Conservation (phyloP, 2,113 vertebrate species). For the Bostrychus sinensis region DNA sequence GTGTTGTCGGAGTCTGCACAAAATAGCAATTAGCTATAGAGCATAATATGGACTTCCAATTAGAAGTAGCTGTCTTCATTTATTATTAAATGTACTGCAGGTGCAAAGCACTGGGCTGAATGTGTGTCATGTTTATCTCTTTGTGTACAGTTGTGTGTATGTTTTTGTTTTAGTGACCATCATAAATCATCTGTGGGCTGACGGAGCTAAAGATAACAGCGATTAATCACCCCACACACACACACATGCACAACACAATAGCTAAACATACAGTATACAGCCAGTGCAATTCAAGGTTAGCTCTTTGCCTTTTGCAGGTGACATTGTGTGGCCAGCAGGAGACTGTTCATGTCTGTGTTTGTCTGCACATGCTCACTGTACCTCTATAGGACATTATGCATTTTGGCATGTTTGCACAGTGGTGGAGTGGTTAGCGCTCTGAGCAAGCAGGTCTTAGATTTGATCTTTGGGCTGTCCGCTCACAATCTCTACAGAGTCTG, state of each 20-base stretch:
- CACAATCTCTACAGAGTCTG: too few relatives aligned
- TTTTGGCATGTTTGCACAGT: neutral
- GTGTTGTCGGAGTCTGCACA: neutral
- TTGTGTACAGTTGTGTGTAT: constrained; percentile 5
- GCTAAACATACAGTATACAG: constrained; percentile 12
- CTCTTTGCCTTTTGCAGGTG: constrained; percentile 26
- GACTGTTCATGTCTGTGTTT: neutral
- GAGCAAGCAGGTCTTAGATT: too few relatives aligned
- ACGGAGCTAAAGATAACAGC: constrained; percentile 36
- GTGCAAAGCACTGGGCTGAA: constrained; percentile 4
- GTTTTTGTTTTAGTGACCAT: constrained; percentile 13
- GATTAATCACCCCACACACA: constrained; percentile 41
- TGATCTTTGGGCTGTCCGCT: too few relatives aligned
- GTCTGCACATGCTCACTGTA: constrained; percentile 1
- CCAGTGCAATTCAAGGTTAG: constrained; percentile 32
- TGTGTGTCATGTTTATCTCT: neutral
- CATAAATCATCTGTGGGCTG: constrained; percentile 38
- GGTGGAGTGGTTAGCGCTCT: too few relatives aligned
- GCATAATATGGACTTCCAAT: constrained; percentile 19
- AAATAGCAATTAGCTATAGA: constrained; percentile 20
- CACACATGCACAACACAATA: constrained; percentile 5
- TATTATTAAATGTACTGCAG: constrained; percentile 25
- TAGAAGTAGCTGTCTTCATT: constrained; percentile 25
- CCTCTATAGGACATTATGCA: neutral
- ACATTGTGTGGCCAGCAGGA: constrained; percentile 25